These are phyloP conservation scores for Agelaius phoeniceus DNA, from an alignment of 2,113 vertebrate genomes.

Conservation along the genomic window DNA sequence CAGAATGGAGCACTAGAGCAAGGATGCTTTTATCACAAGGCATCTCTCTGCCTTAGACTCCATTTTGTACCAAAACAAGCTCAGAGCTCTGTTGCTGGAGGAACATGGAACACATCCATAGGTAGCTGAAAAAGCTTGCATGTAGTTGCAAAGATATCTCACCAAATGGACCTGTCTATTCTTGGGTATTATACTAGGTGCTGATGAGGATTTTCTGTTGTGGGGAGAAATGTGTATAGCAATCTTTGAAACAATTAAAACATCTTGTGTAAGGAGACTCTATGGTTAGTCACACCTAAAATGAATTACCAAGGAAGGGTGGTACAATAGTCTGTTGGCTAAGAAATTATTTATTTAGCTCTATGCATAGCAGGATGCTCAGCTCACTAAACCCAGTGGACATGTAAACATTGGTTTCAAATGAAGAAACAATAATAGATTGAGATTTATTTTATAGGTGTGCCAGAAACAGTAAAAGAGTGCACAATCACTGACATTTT, in stretches of 20 bases:
- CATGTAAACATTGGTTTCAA: neutral
- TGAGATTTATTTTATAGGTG: neutral
- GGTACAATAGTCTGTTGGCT: neutral
- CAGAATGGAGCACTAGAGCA: neutral
- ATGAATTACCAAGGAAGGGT: neutral
- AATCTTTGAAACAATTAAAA: neutral
- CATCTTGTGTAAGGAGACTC: neutral
- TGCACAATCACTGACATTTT: rapidly evolving
- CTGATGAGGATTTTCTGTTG: neutral
- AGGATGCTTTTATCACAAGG: neutral
- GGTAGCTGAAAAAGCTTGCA: neutral
- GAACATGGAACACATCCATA: neutral
- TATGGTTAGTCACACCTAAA: neutral
- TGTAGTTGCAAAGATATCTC: neutral
- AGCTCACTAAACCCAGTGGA: neutral
- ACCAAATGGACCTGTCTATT: neutral
- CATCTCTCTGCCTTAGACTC: neutral
- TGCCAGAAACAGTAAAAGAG: neutral
- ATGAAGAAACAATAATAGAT: neutral
- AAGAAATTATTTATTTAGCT: neutral
- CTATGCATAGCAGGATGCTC: neutral
- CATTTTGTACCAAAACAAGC: neutral
- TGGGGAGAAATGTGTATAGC: neutral
- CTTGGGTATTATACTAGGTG: neutral
- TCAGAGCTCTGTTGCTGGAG: neutral